These are phyloP conservation scores for Cyrtorhinus lividipennis DNA, from an alignment of 1,140 invertebrate species.

Conservation along the genomic window DNA sequence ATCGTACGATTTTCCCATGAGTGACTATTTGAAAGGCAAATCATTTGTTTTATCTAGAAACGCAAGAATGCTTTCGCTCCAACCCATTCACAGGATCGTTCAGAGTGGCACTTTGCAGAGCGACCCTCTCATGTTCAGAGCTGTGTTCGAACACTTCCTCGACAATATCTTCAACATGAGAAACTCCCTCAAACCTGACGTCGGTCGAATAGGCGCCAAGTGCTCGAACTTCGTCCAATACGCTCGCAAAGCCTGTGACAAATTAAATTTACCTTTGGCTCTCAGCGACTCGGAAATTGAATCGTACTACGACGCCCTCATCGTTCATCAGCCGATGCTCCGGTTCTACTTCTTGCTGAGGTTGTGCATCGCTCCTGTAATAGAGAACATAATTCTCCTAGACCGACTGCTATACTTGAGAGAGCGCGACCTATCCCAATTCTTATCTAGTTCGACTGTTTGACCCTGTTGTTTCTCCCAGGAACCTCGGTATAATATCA, in stretches of 20 bases:
- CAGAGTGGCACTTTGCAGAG: conserved; percentile 31
- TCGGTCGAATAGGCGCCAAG: conserved; percentile 36
- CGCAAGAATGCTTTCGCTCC: conserved; percentile 66
- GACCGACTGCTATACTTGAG: conserved; percentile 68
- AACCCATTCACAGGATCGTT: conserved; percentile 49
- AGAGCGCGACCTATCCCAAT: conserved; percentile 44
- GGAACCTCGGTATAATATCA: conserved; percentile 57
- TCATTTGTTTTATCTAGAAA: conserved; percentile 50
- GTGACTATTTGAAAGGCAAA: conserved; percentile 39
- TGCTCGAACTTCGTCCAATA: conserved; percentile 47
- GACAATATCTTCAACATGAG: conserved; percentile 24
- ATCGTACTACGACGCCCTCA: conserved; percentile 33
- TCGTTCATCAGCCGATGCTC: conserved; percentile 43
- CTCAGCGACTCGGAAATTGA: conserved; percentile 35
- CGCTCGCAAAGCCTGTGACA: conserved; percentile 42
- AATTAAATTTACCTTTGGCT: conserved; percentile 29
- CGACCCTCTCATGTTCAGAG: conserved; percentile 51
- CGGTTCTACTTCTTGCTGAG: conserved; percentile 68
- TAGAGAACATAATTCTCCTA: conserved; percentile 70
- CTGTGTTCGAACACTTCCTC: conserved; percentile 52
- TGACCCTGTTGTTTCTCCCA: conserved; percentile 57
- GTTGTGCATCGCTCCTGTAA: conserved; percentile 60
- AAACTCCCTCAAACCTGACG: conserved; percentile 27
- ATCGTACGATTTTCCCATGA: conserved; percentile 58
- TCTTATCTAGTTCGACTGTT: conserved; percentile 56